These are phyloP conservation scores for Tetragonisca angustula DNA, from an alignment of 2,888 invertebrate species.

Conservation along the genomic window DNA sequence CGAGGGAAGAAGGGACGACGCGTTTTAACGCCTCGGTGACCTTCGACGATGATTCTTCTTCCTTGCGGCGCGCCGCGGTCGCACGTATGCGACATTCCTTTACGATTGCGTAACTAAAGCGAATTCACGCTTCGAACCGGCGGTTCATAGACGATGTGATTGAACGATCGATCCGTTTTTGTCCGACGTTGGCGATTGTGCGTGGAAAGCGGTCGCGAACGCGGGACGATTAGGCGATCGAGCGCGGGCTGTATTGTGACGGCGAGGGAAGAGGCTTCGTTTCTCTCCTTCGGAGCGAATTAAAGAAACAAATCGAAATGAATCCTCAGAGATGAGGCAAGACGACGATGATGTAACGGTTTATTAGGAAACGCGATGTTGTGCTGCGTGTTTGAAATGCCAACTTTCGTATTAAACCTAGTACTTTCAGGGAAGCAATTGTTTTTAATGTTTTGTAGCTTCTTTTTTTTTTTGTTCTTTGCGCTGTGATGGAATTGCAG, in stretches of 20 bases:
- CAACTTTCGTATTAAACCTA: background rate
- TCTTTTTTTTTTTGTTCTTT: too few relatives aligned
- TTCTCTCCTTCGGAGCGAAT: conserved; percentile 9
- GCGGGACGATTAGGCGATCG: conserved; percentile 32
- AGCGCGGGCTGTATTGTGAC: background rate
- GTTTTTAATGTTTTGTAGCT: background rate
- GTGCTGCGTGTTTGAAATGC: background rate
- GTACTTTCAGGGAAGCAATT: background rate
- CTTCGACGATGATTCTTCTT: conserved; percentile 21
- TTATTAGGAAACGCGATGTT: conserved; percentile 14
- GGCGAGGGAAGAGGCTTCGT: background rate
- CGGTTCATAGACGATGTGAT: conserved; percentile 25
- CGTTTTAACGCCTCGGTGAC: conserved; percentile 70
- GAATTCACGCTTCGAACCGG: conserved; percentile 22
- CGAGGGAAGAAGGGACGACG: conserved; percentile 14
- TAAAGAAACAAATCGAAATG: conserved; percentile 30
- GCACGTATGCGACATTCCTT: conserved; percentile 23
- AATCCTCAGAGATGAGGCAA: background rate
- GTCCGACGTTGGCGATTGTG: background rate
- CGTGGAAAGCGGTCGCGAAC: conserved; percentile 18
- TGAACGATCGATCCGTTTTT: conserved; percentile 17
- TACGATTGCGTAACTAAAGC: conserved; percentile 31
- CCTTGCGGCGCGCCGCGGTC: conserved; percentile 1
- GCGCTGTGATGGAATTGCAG: too few relatives aligned
- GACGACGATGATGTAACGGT: background rate